Evolutionary conservation across 2,797 vertebrate species (phyloP), one percentile per base, ranked within the genome.

Genomic region (Poecilia picta): DNA sequence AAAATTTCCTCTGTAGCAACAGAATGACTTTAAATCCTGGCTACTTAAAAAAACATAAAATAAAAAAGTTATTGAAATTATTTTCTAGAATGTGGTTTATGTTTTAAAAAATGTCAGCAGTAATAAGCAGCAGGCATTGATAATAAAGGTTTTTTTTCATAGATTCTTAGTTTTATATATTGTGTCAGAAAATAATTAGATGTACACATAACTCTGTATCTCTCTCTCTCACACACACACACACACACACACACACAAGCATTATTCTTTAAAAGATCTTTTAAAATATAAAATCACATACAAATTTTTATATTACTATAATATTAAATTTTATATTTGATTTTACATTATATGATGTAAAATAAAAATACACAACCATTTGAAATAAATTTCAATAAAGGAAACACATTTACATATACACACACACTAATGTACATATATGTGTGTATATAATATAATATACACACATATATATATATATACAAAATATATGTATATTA

Each of bases 1-100:
- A 83, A 89, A 85, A 85, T 28, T 0, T 84, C 77, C 53, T 57
- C 16, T 25, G 68, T 72, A 86, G 76, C n/a, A 47, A 46, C 2
- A 51, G 5, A 87, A 87, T 79, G 64, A 68, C 77, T 64, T 59
- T 66, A 46, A 51, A 13, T 25, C 55, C 31, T 68, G 39, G 6
- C 28, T 82, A 76, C 86, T 76, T 7, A 3, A 39, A 55, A 31
- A 57, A 12, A 57, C 12, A 36, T 36, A 47, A 6, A 36, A 16
- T n/a, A 53, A 51, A 72, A 47, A 73, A n/a, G 16, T 15, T 18
- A 36, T 64, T 41, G 12, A 39, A 41, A 20, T 39, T 41, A 1
- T 68, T 41, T 64, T 11, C 31, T 5, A 41, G 3, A 8, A 8
- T 28, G 45, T n/a, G 15, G 28, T 33, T 76, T 62, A 13, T 49